phyloP scores from a whole-genome alignment of 2,888 invertebrate species.

The Crocallis elinguaria region DNA sequence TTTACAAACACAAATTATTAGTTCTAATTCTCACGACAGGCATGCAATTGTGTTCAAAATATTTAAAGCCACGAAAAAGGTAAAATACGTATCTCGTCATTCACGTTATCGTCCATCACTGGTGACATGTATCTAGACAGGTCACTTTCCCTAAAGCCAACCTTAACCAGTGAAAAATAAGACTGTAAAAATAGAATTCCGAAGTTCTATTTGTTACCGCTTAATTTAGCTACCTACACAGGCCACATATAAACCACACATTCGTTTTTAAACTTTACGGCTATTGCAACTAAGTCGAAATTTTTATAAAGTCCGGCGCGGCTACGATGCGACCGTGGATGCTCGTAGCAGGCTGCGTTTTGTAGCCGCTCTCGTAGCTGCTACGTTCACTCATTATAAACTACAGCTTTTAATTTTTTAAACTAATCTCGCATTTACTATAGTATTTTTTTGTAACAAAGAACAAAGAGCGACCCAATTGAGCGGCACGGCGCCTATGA shows the following conservation, averaged over 20 bases:
- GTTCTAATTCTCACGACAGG: no score
- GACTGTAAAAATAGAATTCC: conserved; percentile 29
- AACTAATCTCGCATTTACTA: neutral
- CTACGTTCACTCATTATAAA: conserved; percentile 34
- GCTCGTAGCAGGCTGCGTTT: conserved; percentile 51
- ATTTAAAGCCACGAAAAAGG: no score
- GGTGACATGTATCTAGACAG: neutral
- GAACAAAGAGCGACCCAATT: conserved; percentile 15
- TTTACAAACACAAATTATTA: no score
- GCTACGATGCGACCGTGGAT: conserved; percentile 43
- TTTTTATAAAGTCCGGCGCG: conserved; percentile 40
- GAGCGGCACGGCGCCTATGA: conserved; percentile 1
- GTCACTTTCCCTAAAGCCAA: neutral
- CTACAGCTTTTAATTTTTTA: neutral
- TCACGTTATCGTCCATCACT: no score
- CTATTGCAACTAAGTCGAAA: conserved; percentile 39
- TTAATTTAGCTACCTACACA: conserved; percentile 41
- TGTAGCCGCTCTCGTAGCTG: conserved; percentile 48
- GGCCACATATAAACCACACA: conserved; percentile 27
- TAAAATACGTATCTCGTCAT: no score
- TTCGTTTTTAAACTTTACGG: conserved; percentile 45
- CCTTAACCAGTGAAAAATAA: conserved; percentile 17
- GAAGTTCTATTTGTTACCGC: conserved; percentile 43
- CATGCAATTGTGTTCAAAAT: no score
- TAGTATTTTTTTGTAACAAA: neutral